A percentile compares a stretch with the other conserved stretches of the same genome.
These are phyloP conservation scores for Sitobion miscanthi DNA, from an alignment of 1,140 invertebrate genomes.

Conservation along the genomic window DNA sequence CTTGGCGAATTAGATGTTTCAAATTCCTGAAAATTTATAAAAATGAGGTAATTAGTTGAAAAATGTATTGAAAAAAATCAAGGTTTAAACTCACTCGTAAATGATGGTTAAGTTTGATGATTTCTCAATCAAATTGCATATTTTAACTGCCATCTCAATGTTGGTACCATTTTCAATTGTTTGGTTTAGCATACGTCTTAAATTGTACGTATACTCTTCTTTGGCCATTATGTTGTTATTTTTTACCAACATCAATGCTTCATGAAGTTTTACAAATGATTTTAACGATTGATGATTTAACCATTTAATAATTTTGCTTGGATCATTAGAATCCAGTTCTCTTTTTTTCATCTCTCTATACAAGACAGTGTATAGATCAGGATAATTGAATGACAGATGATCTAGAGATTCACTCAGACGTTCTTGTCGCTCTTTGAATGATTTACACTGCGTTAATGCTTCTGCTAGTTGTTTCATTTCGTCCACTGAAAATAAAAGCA, in stretches of 20 bases:
- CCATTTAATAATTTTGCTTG: conserved; percentile 40
- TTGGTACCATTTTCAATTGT: conserved; percentile 14
- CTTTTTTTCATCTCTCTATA: conserved; percentile 26
- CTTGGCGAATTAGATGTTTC: background rate
- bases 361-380: background rate
- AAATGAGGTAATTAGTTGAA: background rate
- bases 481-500: conserved; percentile 1
- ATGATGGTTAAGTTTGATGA: background rate
- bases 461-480: background rate
- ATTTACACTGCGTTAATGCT: background rate
- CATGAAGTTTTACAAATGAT: conserved; percentile 16
- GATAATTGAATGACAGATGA: background rate
- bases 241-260: conserved; percentile 28
- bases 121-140: conserved; percentile 22
- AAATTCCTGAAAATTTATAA: conserved; percentile 21
- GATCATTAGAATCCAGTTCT: conserved; percentile 14
- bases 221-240: conserved; percentile 19
- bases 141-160: background rate
- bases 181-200: background rate
- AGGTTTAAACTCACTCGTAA: background rate
- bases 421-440: conserved; percentile 30
- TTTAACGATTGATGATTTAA: background rate
- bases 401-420: background rate
- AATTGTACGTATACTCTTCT: background rate
- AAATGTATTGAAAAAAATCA: background rate